Conservation (phyloP, 2,113 vertebrate species). For the Chrysemys picta region DNA sequence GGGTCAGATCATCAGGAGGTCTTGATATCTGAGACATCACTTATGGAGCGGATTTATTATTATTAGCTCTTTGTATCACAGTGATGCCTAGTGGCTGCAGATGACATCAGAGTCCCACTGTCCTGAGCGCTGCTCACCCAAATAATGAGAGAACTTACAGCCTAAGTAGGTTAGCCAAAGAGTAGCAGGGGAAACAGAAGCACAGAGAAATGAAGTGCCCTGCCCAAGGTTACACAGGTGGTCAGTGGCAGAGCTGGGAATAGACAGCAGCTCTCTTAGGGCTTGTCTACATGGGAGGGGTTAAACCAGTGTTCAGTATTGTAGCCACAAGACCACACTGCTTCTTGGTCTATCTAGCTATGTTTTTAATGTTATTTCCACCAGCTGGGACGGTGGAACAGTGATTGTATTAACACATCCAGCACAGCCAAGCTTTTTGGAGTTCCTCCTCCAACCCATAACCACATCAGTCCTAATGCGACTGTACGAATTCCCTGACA, state of each 20-base stretch:
- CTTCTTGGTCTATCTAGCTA: no score
- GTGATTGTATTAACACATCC: background rate
- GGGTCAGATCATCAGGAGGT: background rate
- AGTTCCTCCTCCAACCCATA: background rate
- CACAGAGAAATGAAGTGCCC: background rate
- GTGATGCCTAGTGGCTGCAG: background rate
- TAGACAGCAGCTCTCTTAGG: background rate
- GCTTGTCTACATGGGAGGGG: background rate
- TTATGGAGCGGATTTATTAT: background rate
- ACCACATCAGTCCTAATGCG: background rate
- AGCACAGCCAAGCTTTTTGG: background rate
- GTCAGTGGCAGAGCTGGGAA: background rate
- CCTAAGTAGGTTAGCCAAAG: background rate
- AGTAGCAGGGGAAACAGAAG: background rate
- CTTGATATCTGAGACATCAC: background rate
- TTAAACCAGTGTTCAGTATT: background rate
- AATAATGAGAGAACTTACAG: background rate
- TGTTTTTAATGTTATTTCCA: background rate
- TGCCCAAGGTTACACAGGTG: background rate
- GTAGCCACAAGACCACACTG: background rate
- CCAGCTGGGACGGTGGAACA: background rate
- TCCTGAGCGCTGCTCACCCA: no score
- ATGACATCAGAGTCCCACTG: background rate
- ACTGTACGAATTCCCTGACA: accelerated
- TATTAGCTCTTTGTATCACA: background rate